Conservation (phyloP, 2,888 invertebrate genomes). For the Cenopis cana region DNA sequence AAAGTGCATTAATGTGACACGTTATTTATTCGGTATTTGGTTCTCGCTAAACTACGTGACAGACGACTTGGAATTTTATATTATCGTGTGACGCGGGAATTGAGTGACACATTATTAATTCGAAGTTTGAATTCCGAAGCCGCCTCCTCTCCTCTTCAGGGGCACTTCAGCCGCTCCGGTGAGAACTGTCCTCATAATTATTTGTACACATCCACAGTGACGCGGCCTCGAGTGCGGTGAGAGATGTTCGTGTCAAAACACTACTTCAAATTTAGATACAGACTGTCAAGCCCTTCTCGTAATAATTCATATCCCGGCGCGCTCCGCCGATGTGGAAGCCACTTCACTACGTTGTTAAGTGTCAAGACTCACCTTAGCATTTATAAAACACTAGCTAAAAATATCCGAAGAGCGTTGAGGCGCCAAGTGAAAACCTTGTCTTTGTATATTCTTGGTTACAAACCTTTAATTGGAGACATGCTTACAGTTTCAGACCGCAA, state of each 20-base stretch:
- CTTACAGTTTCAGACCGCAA: slow-evolving; percentile 66
- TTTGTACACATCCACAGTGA: slow-evolving; percentile 49
- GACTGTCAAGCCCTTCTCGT: slow-evolving; percentile 57
- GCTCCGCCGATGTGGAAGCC: slow-evolving; percentile 62
- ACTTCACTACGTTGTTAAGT: slow-evolving; percentile 72
- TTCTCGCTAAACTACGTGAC: slow-evolving; percentile 12
- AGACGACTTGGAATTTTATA: slow-evolving; percentile 21
- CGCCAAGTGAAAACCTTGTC: slow-evolving; percentile 45
- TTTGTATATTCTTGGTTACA: slow-evolving; percentile 56
- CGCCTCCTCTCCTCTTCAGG: slow-evolving; percentile 51
- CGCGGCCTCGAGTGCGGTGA: slow-evolving; percentile 52
- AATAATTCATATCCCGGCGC: slow-evolving; percentile 70
- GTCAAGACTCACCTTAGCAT: slow-evolving; percentile 67
- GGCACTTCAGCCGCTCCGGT: slow-evolving; percentile 67
- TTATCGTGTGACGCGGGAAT: slow-evolving; percentile 25
- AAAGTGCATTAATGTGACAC: slow-evolving; percentile 27
- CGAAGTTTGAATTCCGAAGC: slow-evolving; percentile 37
- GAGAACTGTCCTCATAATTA: slow-evolving; percentile 70
- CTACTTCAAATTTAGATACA: slow-evolving; percentile 72
- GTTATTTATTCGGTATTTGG: slow-evolving; percentile 28
- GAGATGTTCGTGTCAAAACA: slow-evolving; percentile 64
- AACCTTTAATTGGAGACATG: slow-evolving; percentile 68
- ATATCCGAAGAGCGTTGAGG: slow-evolving; percentile 44
- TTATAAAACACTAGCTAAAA: slow-evolving; percentile 63
- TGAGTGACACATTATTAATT: slow-evolving; percentile 44